Conservation (phyloP, 30 jellyfish, hydroid and myxozoan genomes). For the Aurelia sp. region DNA sequence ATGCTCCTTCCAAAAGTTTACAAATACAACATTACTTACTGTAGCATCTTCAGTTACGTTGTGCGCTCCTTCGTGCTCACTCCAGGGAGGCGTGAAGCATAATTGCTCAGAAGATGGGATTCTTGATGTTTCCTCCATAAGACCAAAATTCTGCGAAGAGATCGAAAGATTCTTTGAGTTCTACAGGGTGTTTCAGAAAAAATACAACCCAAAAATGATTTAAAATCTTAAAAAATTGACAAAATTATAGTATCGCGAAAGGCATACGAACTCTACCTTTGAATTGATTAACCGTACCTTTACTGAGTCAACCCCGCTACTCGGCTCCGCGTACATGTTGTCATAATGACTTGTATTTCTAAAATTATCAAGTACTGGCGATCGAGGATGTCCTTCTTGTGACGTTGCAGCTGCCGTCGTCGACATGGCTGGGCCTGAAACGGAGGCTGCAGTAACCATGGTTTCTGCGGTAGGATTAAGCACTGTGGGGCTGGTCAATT, state of each 20-base stretch:
- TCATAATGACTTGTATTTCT: constrained; percentile 34
- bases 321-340: constrained; percentile 35
- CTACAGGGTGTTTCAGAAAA: too few relatives aligned
- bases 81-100: constrained; percentile 94
- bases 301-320: constrained; percentile 45
- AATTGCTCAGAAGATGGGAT: constrained; percentile 91
- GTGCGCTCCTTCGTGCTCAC: constrained; percentile 20
- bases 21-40: too few relatives aligned
- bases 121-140: constrained; percentile 85
- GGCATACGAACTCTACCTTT: neutral
- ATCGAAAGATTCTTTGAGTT: neutral
- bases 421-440: constrained; percentile 17
- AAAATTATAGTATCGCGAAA: too few relatives aligned
- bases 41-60: too few relatives aligned
- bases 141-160: constrained; percentile 50
- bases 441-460: neutral
- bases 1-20: too few relatives aligned
- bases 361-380: constrained; percentile 56
- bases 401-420: constrained; percentile 24
- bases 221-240: too few relatives aligned
- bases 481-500: constrained; percentile 9
- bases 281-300: constrained; percentile 33
- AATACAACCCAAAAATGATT: too few relatives aligned
- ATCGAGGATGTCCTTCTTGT: constrained; percentile 13
- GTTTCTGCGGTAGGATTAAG: constrained; percentile 18